A percentile compares a stretch with the other conserved stretches of the same genome.
phyloP scores from a whole-genome alignment of 2,113 vertebrate genomes.

The Pitta sordida region DNA sequence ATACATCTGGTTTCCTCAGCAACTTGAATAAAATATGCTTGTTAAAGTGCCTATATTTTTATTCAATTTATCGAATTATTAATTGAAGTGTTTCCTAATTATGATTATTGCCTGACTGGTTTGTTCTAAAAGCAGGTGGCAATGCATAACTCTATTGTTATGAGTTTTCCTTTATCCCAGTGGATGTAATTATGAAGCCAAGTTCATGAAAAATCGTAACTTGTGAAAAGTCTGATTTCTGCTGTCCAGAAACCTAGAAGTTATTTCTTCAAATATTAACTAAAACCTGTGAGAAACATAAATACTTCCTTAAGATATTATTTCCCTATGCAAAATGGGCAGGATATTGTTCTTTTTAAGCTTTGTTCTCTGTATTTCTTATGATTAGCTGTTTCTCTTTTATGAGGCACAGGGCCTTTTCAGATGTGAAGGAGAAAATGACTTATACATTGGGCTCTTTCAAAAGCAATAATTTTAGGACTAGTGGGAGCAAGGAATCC shows the following conservation, averaged over 20 bases:
- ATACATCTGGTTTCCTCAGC: not conserved
- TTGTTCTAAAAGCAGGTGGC: not conserved
- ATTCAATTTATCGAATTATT: not conserved
- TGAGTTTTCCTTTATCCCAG: not conserved
- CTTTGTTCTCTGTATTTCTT: not conserved
- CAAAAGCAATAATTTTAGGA: constrained; percentile 2
- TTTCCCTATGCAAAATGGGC: not conserved
- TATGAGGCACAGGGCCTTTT: not conserved
- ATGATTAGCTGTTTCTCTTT: not conserved
- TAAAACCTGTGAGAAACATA: not conserved
- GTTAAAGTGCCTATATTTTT: not conserved
- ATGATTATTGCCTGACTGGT: not conserved
- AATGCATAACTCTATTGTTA: not conserved
- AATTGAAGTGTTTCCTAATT: not conserved
- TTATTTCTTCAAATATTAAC: not conserved
- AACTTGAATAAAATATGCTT: not conserved
- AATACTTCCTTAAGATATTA: not conserved
- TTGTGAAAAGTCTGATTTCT: not conserved
- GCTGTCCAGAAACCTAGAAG: not conserved
- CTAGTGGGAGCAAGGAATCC: not conserved
- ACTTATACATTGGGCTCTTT: not conserved
- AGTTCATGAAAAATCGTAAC: not conserved
- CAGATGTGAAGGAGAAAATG: constrained; percentile 4
- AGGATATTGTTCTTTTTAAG: not conserved
- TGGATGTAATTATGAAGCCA: not conserved